These are phyloP conservation scores for Ectobius pallidus DNA, from an alignment of 2,888 invertebrate genomes.

Conservation along the genomic window DNA sequence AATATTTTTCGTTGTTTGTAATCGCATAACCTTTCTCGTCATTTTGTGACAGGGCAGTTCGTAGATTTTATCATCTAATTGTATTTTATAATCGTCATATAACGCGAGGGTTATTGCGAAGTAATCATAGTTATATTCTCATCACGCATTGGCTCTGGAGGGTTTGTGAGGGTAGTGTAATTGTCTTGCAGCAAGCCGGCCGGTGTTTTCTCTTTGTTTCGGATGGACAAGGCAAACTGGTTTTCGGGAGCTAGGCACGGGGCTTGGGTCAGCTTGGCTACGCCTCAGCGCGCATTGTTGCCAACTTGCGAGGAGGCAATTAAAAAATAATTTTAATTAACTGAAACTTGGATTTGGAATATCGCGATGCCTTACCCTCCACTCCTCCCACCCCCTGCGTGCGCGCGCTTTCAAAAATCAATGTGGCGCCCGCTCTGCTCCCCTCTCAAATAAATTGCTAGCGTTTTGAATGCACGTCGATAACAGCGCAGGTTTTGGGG, in stretches of 20 bases:
- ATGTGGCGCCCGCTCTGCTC: conserved; percentile 47
- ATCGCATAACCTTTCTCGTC: too few relatives aligned
- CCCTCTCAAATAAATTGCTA: conserved; percentile 44
- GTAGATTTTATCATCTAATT: too few relatives aligned
- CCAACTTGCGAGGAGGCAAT: conserved; percentile 25
- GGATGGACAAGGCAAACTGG: conserved; percentile 53
- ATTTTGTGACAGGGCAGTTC: too few relatives aligned
- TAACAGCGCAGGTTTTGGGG: conserved; percentile 39
- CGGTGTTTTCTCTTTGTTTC: too few relatives aligned
- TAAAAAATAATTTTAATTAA: neutral
- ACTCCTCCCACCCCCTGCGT: conserved; percentile 11
- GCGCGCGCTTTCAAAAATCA: conserved; percentile 49
- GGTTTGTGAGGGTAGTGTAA: too few relatives aligned
- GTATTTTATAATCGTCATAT: too few relatives aligned
- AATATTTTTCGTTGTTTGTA: too few relatives aligned
- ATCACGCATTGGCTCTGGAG: too few relatives aligned
- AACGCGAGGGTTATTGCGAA: too few relatives aligned
- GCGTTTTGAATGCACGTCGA: conserved; percentile 44
- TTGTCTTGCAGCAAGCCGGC: too few relatives aligned
- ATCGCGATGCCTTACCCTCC: neutral
- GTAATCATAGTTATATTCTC: too few relatives aligned
- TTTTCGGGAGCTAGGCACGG: conserved; percentile 46
- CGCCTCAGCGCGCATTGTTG: conserved; percentile 18
- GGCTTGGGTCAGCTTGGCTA: neutral
- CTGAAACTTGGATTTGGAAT: neutral